Percentiles rank a stretch among this genome's conserved stretches.
These are phyloP conservation scores for Leptobrachium ailaonicum DNA, from an alignment of 2,113 vertebrate species.

Conservation along the genomic window DNA sequence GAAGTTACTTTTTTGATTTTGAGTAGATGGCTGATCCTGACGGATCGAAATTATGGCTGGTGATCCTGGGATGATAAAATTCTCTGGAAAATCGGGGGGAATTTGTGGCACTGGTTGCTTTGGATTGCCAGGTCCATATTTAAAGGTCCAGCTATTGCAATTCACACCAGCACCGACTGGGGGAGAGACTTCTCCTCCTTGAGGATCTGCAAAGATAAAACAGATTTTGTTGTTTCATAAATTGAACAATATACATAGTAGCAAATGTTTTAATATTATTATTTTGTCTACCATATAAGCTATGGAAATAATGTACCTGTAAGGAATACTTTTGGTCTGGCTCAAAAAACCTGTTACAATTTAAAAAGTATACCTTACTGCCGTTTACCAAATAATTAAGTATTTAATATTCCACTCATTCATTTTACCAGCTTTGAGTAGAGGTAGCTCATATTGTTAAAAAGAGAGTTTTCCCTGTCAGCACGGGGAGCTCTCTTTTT, in stretches of 20 bases:
- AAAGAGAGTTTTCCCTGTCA: too few relatives aligned
- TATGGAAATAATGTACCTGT: too few relatives aligned
- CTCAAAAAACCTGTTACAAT: too few relatives aligned
- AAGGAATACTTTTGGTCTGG: too few relatives aligned
- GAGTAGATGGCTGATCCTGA: slow-evolving; percentile 87
- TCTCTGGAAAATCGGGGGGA: slow-evolving; percentile 94
- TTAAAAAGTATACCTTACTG: too few relatives aligned
- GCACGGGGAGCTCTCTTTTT: too few relatives aligned
- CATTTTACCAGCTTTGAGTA: too few relatives aligned
- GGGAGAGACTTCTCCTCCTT: slow-evolving; percentile 93
- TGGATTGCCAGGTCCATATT: slow-evolving; percentile 88
- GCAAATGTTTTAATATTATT: too few relatives aligned
- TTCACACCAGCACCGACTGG: slow-evolving; percentile 95
- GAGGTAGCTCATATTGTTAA: too few relatives aligned
- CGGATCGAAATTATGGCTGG: slow-evolving; percentile 98
- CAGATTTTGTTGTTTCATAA: slow-evolving; percentile 6
- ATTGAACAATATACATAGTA: not conserved
- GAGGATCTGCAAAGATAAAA: slow-evolving; percentile 80
- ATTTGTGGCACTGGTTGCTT: slow-evolving; percentile 94
- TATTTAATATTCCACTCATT: too few relatives aligned
- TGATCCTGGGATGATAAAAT: slow-evolving; percentile 98
- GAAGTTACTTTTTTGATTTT: slow-evolving; percentile 93
- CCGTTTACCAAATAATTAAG: too few relatives aligned
- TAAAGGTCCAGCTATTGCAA: slow-evolving; percentile 99
- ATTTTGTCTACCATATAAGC: too few relatives aligned